phyloP scores from a whole-genome alignment of 2,113 vertebrate species.

The Corydoras maculifer region DNA sequence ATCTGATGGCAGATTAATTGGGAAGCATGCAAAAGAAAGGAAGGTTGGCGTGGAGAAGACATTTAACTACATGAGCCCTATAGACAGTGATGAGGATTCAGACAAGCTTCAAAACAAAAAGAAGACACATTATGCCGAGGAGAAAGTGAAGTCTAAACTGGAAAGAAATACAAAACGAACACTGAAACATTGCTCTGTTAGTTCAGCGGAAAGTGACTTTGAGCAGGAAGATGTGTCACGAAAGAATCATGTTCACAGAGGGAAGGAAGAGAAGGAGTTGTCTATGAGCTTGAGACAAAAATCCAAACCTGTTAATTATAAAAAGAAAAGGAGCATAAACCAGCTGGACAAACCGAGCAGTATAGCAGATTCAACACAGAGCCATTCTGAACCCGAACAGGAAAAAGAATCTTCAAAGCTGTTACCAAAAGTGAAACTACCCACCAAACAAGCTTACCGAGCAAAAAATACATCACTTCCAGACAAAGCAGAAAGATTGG shows the following conservation, averaged over 20 bases:
- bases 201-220: neutral
- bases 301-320: neutral
- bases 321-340: neutral
- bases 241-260: neutral
- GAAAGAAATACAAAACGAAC: neutral
- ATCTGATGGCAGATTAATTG: neutral
- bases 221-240: neutral
- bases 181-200: neutral
- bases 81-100: constrained; percentile 2
- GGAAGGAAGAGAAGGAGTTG: neutral
- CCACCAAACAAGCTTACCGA: neutral
- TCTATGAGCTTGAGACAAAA: neutral
- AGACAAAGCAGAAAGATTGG: neutral
- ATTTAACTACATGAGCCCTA: constrained; percentile 10
- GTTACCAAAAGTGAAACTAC: neutral
- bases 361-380: neutral
- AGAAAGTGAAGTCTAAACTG: neutral
- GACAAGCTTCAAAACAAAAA: neutral
- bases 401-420: neutral
- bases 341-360: neutral
- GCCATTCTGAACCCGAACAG: neutral
- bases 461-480: neutral
- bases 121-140: neutral
- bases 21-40: neutral
- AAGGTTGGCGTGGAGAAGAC: neutral